These are phyloP conservation scores for Diaperis boleti DNA, from an alignment of 2,888 invertebrate genomes.

Conservation along the genomic window DNA sequence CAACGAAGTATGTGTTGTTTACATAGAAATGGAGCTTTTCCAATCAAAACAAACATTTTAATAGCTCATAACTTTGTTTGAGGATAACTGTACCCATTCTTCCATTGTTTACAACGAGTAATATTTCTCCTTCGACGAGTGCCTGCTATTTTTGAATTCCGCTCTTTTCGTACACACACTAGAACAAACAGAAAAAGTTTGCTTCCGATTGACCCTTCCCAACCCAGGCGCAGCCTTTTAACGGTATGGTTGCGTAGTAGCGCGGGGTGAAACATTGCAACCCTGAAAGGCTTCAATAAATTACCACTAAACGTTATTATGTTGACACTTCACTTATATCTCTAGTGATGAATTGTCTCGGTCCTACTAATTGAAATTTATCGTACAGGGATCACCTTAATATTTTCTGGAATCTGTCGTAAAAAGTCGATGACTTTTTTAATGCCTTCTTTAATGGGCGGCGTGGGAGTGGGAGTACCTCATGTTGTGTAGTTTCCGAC, in stretches of 20 bases:
- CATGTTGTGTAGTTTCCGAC: too few relatives aligned
- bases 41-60: too few relatives aligned
- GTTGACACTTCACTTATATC: conserved; percentile 44
- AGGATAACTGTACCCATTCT: too few relatives aligned
- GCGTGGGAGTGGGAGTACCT: neutral
- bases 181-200: neutral
- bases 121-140: neutral
- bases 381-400: conserved; percentile 13
- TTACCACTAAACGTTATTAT: conserved; percentile 49
- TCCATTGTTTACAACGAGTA: too few relatives aligned
- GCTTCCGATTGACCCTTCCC: neutral
- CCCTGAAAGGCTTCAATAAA: conserved; percentile 48
- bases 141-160: neutral
- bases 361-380: conserved; percentile 35
- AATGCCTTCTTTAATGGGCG: neutral
- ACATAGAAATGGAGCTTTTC: too few relatives aligned
- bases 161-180: too few relatives aligned
- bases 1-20: too few relatives aligned
- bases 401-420: conserved; percentile 18
- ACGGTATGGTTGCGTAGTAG: conserved; percentile 35
- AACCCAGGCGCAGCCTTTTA: conserved; percentile 19
- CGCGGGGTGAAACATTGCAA: conserved; percentile 9
- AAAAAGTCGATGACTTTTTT: conserved; percentile 20
- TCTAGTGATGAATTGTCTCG: conserved; percentile 38
- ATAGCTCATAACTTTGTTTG: too few relatives aligned